Conservation (phyloP, 2,797 vertebrate genomes). For the Paramormyrops hopkinsi region DNA sequence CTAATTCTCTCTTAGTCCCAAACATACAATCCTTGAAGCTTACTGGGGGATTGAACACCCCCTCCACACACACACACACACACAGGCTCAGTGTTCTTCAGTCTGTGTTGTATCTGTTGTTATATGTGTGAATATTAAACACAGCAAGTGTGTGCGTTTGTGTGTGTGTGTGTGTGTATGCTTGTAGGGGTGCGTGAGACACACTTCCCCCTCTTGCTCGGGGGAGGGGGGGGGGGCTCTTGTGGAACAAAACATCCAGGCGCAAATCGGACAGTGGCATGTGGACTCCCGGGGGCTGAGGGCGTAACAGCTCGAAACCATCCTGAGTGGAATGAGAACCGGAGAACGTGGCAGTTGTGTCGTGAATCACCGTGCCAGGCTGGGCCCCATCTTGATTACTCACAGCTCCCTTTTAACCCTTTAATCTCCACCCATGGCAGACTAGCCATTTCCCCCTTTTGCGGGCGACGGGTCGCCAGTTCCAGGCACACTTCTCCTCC, state of each 20-base stretch:
- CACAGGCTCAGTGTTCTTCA: constrained; percentile 9
- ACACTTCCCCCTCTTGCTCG: background rate
- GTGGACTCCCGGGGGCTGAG: background rate
- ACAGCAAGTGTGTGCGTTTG: constrained; percentile 3
- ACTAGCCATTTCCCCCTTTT: constrained; percentile 7
- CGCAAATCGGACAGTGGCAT: background rate
- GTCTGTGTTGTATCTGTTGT: background rate
- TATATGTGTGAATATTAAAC: background rate
- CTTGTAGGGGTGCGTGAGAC: background rate
- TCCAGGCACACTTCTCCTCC: background rate
- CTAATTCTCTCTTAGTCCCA: background rate
- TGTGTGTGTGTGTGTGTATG: background rate
- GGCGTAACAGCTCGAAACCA: background rate
- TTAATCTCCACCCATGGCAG: constrained; percentile 14
- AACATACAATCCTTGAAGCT: background rate
- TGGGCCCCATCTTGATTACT: constrained; percentile 46
- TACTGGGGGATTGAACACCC: background rate
- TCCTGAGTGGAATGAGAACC: background rate
- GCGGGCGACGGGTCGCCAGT: background rate
- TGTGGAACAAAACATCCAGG: background rate
- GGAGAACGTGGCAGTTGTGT: background rate
- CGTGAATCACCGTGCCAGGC: constrained; percentile 62
- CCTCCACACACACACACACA: background rate
- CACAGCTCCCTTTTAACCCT: constrained; percentile 36
- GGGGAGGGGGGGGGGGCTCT: background rate